Base-by-base conservation (phyloP, 2,113 vertebrate species). In the Aepyceros melampus region DNA sequence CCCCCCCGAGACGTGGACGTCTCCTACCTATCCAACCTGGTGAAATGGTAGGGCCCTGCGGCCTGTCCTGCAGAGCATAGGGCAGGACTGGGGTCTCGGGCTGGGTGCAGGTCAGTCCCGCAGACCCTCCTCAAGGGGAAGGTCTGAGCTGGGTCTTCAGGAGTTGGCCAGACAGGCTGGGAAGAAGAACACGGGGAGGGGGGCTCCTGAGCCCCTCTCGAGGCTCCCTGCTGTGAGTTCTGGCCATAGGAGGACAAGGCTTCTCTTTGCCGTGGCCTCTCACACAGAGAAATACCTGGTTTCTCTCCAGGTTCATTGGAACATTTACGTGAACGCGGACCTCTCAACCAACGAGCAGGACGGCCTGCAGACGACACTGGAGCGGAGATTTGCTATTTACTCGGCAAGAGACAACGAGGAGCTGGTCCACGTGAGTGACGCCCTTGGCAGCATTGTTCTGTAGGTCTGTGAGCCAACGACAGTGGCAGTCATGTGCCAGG, bases 291-390 rank as follows among this genome's bases (percentile, higher is more conserved):
- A 31, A 0, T 88, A 29, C 95, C 55, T 95, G 40, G 3, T 92
- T 29, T 94, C 96, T 89, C 56, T 33, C 16, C 98, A 99, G 99
- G 99, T 99, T 99, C 98, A 98, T 98, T 78, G 98, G 98, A 51
- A 99, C 99, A 0, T 99, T 99, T 94, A 99, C 99, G 79, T 99
- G 51, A 99, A 99, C 71, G 82, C 98, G 1, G 99, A 99, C 36
- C 99, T 99, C 78, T 98, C 99, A 17, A 88, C 56, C 96, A 99
- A 98, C 45, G 99, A 99, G 82, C 79, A 47, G 36, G 98, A 98
- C 2, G n/a, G 97, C n/a, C 98, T 99, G 56, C 98, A 97, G 84
- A 97, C 94, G 0, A 98, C 99, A 0, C 95, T 99, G 97, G 99
- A 99, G 98, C 99, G 98, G 56, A 99, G 99, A 31, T 99, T 99